phyloP scores from a whole-genome alignment of 2,797 vertebrate species.

The Falco peregrinus region DNA sequence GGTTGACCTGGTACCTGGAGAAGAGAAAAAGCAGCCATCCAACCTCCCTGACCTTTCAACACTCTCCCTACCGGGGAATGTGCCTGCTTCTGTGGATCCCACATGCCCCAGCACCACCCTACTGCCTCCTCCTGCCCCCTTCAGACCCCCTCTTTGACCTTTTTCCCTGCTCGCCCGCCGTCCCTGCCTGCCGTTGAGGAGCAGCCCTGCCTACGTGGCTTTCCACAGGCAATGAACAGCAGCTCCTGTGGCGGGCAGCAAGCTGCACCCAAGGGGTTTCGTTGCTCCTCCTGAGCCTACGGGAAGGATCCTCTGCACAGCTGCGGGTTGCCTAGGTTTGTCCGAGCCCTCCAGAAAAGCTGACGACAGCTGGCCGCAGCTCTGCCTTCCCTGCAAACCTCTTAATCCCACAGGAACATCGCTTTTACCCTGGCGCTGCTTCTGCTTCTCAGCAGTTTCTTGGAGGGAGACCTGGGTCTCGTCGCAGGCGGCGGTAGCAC shows the following conservation, averaged over 20 bases:
- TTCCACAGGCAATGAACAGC: not conserved
- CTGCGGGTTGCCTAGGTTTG: not conserved
- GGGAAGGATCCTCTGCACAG: not conserved
- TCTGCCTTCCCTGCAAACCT: conserved; percentile 16
- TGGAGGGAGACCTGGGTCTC: not conserved
- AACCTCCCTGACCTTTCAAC: not conserved
- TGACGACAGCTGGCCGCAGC: not conserved
- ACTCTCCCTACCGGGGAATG: not conserved
- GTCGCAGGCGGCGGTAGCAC: not conserved
- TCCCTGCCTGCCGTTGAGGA: not conserved
- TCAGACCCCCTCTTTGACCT: not conserved
- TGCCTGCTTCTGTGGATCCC: not conserved
- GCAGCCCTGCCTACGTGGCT: not conserved
- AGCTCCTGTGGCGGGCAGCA: not conserved
- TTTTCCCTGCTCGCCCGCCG: not conserved
- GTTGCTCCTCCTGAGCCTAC: not conserved
- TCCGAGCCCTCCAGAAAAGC: conserved; percentile 16
- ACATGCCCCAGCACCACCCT: not conserved
- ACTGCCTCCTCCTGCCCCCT: not conserved
- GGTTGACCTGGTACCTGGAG: not conserved
- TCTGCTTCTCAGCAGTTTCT: not conserved
- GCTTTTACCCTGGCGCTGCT: not conserved
- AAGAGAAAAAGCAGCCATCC: not conserved
- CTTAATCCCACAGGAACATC: not conserved
- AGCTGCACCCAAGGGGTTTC: not conserved